Base-by-base conservation (phyloP, 2,797 vertebrate species). In the Thaleichthys pacificus region DNA sequence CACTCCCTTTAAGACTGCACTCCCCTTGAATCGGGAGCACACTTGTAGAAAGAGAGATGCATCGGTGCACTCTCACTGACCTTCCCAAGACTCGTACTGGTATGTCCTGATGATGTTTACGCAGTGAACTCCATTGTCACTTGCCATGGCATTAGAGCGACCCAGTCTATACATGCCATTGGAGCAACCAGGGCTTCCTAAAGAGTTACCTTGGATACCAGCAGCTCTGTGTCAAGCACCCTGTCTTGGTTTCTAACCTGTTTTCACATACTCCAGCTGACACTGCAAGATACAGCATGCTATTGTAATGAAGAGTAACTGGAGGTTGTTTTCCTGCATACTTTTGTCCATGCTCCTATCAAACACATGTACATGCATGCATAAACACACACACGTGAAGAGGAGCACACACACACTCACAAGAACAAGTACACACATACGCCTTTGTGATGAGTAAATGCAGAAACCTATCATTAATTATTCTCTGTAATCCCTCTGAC, bases 221-320 rank as follows among this genome's bases (percentile, higher is more conserved):
- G 78, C 80, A 69, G 54, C 47, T 77, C 81, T 81, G 70, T 74
- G 78, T 75, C 51, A 85, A 76, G 81, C 76, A 85, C 80, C 51
- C 69, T 6, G 19, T 76, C 68, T 65, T 28, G 17, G 56, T 58
- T 58, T 75, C 28, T n/a, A 35, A 32, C 61, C 47, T 77, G 72
- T 68, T 75, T 78, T 80, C 71, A 58, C 47, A 73, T 73, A 71
- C 68, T 57, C 38, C 15, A 66, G 69, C 72, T 74, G 67, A 32
- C 38, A 69, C 68, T 78, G 77, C 87, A 88, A 87, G 88, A 89
- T 79, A 83, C 80, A 84, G 84, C 88, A 78, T 85, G 82, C 80
- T 65, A 74, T 83, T 87, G 81, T 86, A 3, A 47, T 47, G 42
- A n/a, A 78, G 71, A 69, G 74, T 79, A 78, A 73, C 71, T 64